Conservation (phyloP, 2,888 invertebrate species). For the Drosophila fulvimacula region DNA sequence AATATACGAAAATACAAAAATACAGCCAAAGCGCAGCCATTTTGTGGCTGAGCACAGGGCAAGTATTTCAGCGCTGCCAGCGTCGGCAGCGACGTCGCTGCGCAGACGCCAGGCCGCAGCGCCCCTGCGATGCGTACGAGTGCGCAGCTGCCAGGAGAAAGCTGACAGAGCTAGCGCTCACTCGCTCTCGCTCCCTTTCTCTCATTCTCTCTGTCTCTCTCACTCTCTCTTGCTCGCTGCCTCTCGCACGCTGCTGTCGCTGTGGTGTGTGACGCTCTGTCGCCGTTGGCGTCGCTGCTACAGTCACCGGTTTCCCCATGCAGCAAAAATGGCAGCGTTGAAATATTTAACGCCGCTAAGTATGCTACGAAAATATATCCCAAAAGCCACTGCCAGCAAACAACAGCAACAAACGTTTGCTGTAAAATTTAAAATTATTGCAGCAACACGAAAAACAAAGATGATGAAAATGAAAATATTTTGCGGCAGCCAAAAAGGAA, state of each 20-base stretch:
- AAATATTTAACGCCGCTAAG: conserved; percentile 80
- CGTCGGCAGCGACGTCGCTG: conserved; percentile 55
- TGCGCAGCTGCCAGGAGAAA: conserved; percentile 66
- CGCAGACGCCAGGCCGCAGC: conserved; percentile 44
- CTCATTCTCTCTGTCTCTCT: conserved; percentile 3
- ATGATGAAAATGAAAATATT: conserved; percentile 61
- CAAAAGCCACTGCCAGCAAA: conserved; percentile 25
- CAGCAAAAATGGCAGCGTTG: conserved; percentile 75
- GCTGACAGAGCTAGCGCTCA: conserved; percentile 4
- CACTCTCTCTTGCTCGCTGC: conserved; percentile 9
- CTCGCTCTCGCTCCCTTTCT: conserved; percentile 24
- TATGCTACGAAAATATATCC: conserved; percentile 73
- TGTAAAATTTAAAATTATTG: conserved; percentile 59
- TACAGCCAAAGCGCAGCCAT: conserved; percentile 55
- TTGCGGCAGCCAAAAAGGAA: conserved; percentile 24
- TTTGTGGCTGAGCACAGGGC: conserved; percentile 57
- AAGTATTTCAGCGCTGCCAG: conserved; percentile 29
- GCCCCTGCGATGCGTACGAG: conserved; percentile 12
- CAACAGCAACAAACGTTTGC: conserved; percentile 9
- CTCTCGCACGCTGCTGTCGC: too few relatives aligned
- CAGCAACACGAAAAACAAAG: conserved; percentile 43
- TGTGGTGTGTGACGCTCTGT: too few relatives aligned
- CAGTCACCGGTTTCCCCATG: conserved; percentile 24
- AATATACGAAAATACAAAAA: conserved; percentile 1
- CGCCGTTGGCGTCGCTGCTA: conserved; percentile 17